Evolutionary conservation across 1,140 invertebrate genomes (phyloP).

Genomic region (Scaptomyza graminum): DNA sequence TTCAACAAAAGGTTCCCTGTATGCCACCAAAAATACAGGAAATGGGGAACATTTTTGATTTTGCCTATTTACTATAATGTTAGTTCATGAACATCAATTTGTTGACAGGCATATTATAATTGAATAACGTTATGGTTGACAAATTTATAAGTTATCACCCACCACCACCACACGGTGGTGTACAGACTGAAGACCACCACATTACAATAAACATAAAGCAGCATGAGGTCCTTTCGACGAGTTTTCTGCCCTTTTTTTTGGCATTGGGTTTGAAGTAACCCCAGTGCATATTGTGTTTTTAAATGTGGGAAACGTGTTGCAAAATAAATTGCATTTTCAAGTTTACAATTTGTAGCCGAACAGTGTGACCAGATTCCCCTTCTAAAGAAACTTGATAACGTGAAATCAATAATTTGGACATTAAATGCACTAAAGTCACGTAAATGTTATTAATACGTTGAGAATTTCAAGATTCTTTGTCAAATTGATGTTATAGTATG

Average conservation of each 20-base stretch:
- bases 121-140: conserved; percentile 46
- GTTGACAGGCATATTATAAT: conserved; percentile 50
- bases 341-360: conserved; percentile 27
- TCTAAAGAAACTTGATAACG: conserved; percentile 40
- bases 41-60: neutral
- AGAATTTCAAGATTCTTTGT: too few relatives aligned
- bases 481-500: too few relatives aligned
- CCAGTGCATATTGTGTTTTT: conserved; percentile 17
- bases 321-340: conserved; percentile 24
- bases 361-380: neutral
- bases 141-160: conserved; percentile 54
- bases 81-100: conserved; percentile 14
- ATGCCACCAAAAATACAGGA: neutral
- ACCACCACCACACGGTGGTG: conserved; percentile 11
- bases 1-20: neutral
- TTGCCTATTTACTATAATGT: neutral
- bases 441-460: conserved; percentile 35
- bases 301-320: conserved; percentile 19
- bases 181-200: conserved; percentile 6
- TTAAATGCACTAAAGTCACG: conserved; percentile 52
- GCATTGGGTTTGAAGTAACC: conserved; percentile 1
- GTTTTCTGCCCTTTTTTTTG: conserved; percentile 5
- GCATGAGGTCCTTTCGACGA: conserved; percentile 30
- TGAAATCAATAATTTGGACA: conserved; percentile 62
- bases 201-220: conserved; percentile 20